These are phyloP conservation scores for Doris montereyensis DNA, from an alignment of 2,888 invertebrate species.

Conservation along the genomic window DNA sequence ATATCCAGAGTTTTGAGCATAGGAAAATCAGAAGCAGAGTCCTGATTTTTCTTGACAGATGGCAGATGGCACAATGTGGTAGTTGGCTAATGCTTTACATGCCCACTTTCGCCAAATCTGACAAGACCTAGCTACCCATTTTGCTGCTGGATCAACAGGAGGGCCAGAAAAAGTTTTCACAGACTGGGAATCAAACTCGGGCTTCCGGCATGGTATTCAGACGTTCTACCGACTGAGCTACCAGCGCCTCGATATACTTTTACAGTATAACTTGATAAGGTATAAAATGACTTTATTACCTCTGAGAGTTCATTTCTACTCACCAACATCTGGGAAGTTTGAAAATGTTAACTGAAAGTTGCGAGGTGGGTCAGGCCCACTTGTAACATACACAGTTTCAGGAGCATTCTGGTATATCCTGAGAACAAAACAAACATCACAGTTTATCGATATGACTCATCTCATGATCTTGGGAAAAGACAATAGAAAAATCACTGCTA, in stretches of 20 bases:
- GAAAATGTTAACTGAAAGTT: slow-evolving; percentile 95
- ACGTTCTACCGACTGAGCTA: neutral
- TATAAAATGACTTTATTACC: no score
- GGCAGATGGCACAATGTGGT: no score
- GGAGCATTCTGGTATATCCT: slow-evolving; percentile 89
- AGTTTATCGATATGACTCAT: no score
- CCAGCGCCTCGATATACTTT: no score
- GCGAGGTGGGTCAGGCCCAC: slow-evolving; percentile 89
- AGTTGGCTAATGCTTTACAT: no score
- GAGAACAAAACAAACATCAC: slow-evolving; percentile 28
- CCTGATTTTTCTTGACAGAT: no score
- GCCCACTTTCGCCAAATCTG: neutral
- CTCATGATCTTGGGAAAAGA: no score
- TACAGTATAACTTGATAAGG: no score
- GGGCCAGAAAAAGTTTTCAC: neutral
- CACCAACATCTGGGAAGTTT: slow-evolving; percentile 94
- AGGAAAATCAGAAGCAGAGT: no score
- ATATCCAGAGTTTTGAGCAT: no score
- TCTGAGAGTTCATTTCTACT: slow-evolving; percentile 43
- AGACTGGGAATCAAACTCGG: neutral
- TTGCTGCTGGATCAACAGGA: neutral
- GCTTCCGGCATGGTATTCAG: neutral
- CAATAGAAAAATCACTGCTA: no score
- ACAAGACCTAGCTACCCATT: neutral
- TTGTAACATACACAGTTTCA: slow-evolving; percentile 90